Evolutionary conservation across 2,797 vertebrate species (phyloP).

Genomic region (Sarcoramphus papa): DNA sequence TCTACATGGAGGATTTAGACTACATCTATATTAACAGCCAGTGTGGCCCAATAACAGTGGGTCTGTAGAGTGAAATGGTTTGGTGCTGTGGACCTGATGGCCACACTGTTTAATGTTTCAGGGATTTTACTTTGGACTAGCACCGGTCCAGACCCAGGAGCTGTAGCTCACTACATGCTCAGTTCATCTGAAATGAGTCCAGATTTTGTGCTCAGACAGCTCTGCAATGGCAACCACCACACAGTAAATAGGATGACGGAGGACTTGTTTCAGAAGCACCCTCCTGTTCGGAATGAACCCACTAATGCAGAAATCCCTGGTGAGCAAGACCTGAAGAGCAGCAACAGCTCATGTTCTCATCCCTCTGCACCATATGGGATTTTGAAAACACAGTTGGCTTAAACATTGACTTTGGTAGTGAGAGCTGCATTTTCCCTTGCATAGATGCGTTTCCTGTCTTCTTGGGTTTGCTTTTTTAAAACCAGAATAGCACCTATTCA

Average conservation of each 20-base stretch:
- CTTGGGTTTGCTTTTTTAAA: constrained; percentile 1
- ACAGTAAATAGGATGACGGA: neutral
- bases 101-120: neutral
- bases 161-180: neutral
- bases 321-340: constrained; percentile 11
- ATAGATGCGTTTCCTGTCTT: neutral
- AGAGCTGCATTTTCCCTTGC: neutral
- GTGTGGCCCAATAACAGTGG: neutral
- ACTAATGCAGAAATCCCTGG: neutral
- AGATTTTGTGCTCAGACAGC: neutral
- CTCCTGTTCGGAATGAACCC: constrained; percentile 6
- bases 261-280: neutral
- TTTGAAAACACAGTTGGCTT: constrained; percentile 53
- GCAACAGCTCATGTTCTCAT: constrained; percentile 30
- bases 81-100: neutral
- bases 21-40: neutral
- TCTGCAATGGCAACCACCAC: neutral
- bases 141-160: neutral
- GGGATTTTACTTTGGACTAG: neutral
- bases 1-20: neutral
- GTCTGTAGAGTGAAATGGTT: neutral
- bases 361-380: constrained; percentile 43
- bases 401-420: neutral
- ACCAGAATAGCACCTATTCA: constrained; percentile 24
- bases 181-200: neutral